Evolutionary conservation across 2,113 vertebrate genomes (phyloP).

Genomic region (Epinephelus cyanopodus): DNA sequence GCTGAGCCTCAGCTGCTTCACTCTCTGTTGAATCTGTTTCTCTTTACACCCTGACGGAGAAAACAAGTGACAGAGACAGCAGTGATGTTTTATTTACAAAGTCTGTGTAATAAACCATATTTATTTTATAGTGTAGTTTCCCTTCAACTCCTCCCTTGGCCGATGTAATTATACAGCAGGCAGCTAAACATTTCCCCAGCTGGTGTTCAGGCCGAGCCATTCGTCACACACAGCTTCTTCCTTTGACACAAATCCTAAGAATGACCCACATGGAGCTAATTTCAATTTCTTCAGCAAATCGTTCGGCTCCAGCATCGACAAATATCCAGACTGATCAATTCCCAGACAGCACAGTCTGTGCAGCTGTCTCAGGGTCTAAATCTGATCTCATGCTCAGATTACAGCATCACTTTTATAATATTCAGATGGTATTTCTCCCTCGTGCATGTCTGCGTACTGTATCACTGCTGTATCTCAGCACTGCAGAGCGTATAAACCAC

Average conservation of each 20-base stretch:
- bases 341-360: not conserved
- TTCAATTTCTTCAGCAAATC: constrained; percentile 25
- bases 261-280: constrained; percentile 43
- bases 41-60: not conserved
- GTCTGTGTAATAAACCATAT: not conserved
- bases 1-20: not conserved
- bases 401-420: not conserved
- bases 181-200: constrained; percentile 48
- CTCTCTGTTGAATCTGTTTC: not conserved
- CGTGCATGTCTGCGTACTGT: not conserved
- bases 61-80: not conserved
- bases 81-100: not conserved
- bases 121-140: not conserved
- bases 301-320: constrained; percentile 27
- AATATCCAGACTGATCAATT: constrained; percentile 37
- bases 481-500: not conserved
- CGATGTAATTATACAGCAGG: constrained; percentile 48
- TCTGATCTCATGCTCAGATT: not conserved
- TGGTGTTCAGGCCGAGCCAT: constrained; percentile 30
- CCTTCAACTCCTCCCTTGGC: not conserved
- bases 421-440: not conserved
- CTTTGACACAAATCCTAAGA: constrained; percentile 64
- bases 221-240: constrained; percentile 56
- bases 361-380: not conserved
- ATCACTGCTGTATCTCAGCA: not conserved